Evolutionary conservation across 2,888 invertebrate genomes (phyloP), one percentile per base, ranked within the genome.

Genomic region (Lobophora halterata): DNA sequence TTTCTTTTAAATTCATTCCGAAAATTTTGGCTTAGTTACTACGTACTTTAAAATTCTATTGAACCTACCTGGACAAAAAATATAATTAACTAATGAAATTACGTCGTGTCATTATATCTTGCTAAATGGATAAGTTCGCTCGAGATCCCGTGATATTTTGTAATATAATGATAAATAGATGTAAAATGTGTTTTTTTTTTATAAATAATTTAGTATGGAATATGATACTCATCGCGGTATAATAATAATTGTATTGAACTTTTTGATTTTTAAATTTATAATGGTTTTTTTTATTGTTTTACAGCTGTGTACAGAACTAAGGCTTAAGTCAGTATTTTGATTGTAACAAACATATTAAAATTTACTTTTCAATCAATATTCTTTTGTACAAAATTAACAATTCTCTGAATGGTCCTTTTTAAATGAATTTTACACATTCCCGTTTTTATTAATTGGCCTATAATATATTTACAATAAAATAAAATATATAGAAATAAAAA

Each of bases 191-290:
- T 46, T 47, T 35, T 46, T 48, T 41, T 42, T n/a, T n/a, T n/a
- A n/a, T n/a, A n/a, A n/a, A n/a, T 26, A 40, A 52, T 46, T 46
- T 49, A 64, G 28, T 28, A 36, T 59, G 52, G 54, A 60, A 55
- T 58, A 63, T 59, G 65, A 67, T 67, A 67, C 67, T 67, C 67
- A 63, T 43, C 36, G 30, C 36, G 30, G 50, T 49, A 50, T 58
- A 55, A 61, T 61, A 58, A 46, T 42, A 61, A 62, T 61, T 57
- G 52, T 67, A 59, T 61, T 54, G 50, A 52, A 46, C 37, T 29
- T 35, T 39, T 10, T 41, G 42, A 51, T 38, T 21, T 40, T 58
- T 64, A 55, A 52, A 46, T 64, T 60, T 47, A 45, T 49, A 55
- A 47, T 47, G 20, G 12, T 27, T 34, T 25, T 46, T 49, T 49